Conservation (phyloP, 2,797 vertebrate genomes). For the Manis javanica region DNA sequence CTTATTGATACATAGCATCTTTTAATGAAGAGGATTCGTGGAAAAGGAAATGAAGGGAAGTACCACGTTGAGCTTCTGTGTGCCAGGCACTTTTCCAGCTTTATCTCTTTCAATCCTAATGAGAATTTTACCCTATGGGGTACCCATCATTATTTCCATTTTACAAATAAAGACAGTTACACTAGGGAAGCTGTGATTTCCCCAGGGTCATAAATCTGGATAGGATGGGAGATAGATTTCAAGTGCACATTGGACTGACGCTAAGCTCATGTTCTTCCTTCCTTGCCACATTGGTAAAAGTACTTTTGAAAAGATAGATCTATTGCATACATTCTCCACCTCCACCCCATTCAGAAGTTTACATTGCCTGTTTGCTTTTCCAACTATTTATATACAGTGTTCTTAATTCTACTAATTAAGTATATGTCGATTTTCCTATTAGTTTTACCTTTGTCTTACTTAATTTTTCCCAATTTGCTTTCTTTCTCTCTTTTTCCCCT, state of each 20-base stretch:
- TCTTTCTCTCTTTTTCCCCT: not conserved
- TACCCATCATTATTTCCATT: not conserved
- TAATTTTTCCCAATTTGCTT: not conserved
- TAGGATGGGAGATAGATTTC: not conserved
- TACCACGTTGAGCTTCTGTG: not conserved
- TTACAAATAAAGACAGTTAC: not conserved
- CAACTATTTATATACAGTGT: not conserved
- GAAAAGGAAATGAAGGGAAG: not conserved
- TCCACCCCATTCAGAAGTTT: not conserved
- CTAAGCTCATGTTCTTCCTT: not conserved
- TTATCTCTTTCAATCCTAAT: not conserved
- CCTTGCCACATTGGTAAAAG: not conserved
- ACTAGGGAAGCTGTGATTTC: not conserved
- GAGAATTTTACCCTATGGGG: not conserved
- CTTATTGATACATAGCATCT: not conserved
- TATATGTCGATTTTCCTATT: not conserved
- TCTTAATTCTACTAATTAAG: not conserved
- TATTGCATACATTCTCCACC: not conserved
- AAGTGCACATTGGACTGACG: not conserved
- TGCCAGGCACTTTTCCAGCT: not conserved
- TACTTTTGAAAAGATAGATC: not conserved
- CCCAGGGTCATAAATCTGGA: not conserved
- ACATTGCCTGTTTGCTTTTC: not conserved
- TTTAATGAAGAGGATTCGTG: not conserved
- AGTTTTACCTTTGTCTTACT: not conserved